A percentile compares a stretch with the other conserved stretches of the same genome.
Evolutionary conservation across 2,113 vertebrate genomes (phyloP).

Genomic region (Chloroceryle aenea): DNA sequence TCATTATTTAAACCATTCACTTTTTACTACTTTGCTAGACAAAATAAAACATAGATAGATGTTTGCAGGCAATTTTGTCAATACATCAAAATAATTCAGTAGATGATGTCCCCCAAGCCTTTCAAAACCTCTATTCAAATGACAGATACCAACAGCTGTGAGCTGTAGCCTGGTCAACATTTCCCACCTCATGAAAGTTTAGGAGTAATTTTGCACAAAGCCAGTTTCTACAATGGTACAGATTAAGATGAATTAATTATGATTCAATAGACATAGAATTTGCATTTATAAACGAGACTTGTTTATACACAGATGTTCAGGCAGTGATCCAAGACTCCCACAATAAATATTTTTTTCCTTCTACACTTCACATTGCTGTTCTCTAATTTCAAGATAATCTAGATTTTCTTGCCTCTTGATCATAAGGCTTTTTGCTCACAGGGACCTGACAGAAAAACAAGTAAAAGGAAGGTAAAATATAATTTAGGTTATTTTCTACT

Average conservation of each 20-base stretch:
- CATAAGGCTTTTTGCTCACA: not conserved
- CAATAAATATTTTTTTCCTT: not conserved
- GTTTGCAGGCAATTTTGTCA: not conserved
- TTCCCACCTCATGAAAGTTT: not conserved
- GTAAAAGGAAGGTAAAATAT: not conserved
- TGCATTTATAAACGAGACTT: not conserved
- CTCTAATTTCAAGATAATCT: not conserved
- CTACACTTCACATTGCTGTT: not conserved
- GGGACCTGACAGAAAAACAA: not conserved
- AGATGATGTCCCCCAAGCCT: not conserved
- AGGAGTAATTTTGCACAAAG: not conserved
- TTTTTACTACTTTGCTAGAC: not conserved
- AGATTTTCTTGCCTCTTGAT: not conserved
- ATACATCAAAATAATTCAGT: not conserved
- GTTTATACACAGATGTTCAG: not conserved
- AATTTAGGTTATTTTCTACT: not conserved
- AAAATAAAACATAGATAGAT: not conserved
- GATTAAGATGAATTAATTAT: not conserved
- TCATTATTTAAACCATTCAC: not conserved
- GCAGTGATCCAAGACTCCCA: not conserved
- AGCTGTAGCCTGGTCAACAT: not conserved
- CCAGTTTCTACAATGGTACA: not conserved
- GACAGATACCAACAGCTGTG: not conserved
- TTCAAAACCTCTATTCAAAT: not conserved
- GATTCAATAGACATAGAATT: rapidly evolving